Percentiles rank a stretch among this genome's conserved stretches.
phyloP scores from a whole-genome alignment of 2,797 vertebrate species.

The Zalophus californianus region DNA sequence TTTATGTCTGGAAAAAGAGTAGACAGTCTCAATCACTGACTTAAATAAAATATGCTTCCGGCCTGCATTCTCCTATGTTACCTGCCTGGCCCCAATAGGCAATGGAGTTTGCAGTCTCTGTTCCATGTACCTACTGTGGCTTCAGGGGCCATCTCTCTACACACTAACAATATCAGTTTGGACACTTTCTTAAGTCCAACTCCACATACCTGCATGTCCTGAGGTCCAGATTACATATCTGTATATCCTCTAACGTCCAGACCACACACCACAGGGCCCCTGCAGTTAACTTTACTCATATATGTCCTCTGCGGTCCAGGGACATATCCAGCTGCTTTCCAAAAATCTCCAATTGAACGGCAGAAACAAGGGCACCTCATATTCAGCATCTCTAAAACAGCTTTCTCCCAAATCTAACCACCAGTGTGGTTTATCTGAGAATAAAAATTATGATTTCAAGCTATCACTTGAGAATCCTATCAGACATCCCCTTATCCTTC shows the following conservation, averaged over 20 bases:
- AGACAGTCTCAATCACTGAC: background rate
- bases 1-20: background rate
- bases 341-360: background rate
- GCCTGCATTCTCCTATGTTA: background rate
- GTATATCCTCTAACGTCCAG: background rate
- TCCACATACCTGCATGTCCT: background rate
- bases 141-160: background rate
- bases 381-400: conserved; percentile 18
- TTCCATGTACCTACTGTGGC: background rate
- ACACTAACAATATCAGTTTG: background rate
- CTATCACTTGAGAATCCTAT: background rate
- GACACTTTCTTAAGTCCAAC: background rate
- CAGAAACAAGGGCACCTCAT: background rate
- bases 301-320: background rate
- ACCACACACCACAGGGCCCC: background rate
- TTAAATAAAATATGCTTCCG: background rate
- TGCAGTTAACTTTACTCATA: background rate
- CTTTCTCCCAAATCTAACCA: conserved; percentile 18
- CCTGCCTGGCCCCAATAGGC: background rate
- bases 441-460: background rate
- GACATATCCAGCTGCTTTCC: background rate
- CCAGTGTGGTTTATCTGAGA: background rate
- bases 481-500: conserved; percentile 7
- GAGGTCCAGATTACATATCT: background rate
- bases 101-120: background rate